Conservation (phyloP, 2,113 vertebrate species). For the Mus spicilegus region DNA sequence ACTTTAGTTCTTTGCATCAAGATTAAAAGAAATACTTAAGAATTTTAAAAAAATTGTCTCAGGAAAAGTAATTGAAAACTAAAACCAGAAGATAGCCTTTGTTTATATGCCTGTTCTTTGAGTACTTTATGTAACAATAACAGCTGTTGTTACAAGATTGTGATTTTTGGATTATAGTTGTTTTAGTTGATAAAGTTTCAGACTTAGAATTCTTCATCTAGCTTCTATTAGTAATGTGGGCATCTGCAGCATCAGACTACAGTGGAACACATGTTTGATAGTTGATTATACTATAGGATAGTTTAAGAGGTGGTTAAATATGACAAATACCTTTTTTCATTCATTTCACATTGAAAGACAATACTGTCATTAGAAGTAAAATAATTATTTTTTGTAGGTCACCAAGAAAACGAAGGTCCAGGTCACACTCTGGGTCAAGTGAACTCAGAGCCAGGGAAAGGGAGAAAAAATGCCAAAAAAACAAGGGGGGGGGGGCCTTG, state of each 20-base stretch:
- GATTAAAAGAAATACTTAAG: slow-evolving; percentile 36
- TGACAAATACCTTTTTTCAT: background rate
- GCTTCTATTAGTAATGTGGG: background rate
- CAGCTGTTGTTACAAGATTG: background rate
- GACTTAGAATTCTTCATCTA: background rate
- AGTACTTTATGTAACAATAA: background rate
- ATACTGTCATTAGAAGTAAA: slow-evolving; percentile 28
- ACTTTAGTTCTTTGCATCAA: slow-evolving; percentile 3
- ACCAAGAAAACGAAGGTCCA: slow-evolving; percentile 95
- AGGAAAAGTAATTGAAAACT: slow-evolving; percentile 15
- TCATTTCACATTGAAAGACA: background rate
- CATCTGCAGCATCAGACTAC: background rate
- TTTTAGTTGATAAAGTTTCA: background rate
- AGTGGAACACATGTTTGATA: slow-evolving; percentile 28
- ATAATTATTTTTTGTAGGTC: slow-evolving; percentile 87
- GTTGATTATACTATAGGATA: background rate
- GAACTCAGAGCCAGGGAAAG: slow-evolving; percentile 95
- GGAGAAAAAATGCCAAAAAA: slow-evolving; percentile 98
- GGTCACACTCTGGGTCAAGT: slow-evolving; percentile 97
- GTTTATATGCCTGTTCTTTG: background rate
- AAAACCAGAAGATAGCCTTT: background rate
- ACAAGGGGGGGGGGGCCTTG: slow-evolving; percentile 90
- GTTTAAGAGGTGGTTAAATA: slow-evolving; percentile 23
- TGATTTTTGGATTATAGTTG: background rate
- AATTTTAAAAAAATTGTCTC: background rate